Base-by-base conservation (phyloP, 2,113 vertebrate species). In the Mionectes macconnelli region DNA sequence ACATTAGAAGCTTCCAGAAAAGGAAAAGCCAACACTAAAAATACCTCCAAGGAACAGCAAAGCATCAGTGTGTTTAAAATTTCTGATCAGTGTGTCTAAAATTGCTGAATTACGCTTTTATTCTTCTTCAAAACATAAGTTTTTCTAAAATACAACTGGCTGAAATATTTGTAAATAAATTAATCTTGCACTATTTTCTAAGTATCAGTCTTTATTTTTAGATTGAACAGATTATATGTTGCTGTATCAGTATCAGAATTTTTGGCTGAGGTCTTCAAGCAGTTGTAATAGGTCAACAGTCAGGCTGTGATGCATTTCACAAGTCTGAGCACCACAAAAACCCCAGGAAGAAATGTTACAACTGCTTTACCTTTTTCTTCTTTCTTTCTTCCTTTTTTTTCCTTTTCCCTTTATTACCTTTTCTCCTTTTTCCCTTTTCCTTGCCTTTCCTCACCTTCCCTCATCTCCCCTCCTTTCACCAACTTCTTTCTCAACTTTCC, bases 151-250 rank as follows among this genome's bases (percentile, higher is more conserved):
- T 88, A 82, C 23, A 79, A 78, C 30, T 94, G 82, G 47, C 79
- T 63, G 87, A 94, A 92, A 94, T 89, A 81, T 64, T 76, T 92
- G 92, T 96, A 96, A 96, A 96, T 96, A 96, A 97, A 97, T 83
- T 79, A 66, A 60, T 83, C 53, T 94, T 78, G 44, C 60, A 78
- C 74, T 60, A 12, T 93, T 96, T 97, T 81, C 85, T 87, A 90
- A 78, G 78, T 89, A 96, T 96, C 84, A 80, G 95, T 81, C 83
- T 83, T 96, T 93, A 94, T 93, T 95, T 87, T 96, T 79, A 94
- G 92, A 79, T 73, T 74, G 68, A 90, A 67, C 77, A 92, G 91
- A 93, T 97, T 96, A 69, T 89, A 53, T 94, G 63, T 77, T 92
- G 82, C 72, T 76, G 87, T 96, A 95, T 94, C 94, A 76, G 75